Evolutionary conservation across 1,140 invertebrate species (phyloP).

Genomic region (Euborellia annulipes): DNA sequence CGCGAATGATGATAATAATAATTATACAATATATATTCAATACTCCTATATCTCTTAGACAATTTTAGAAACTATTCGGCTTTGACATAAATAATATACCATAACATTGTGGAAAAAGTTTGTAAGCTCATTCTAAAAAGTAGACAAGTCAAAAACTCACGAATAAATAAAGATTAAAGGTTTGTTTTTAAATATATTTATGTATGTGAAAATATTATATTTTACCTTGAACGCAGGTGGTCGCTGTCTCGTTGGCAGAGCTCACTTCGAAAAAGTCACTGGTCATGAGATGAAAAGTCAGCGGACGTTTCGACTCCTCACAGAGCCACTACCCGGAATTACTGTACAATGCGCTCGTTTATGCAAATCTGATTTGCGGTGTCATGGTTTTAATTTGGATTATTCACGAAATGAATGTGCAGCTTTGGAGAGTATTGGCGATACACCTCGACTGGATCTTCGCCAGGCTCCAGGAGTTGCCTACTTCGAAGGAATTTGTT

Average conservation of each 20-base stretch:
- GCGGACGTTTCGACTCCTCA: conserved; percentile 20
- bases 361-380: conserved; percentile 25
- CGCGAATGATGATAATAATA: too few species aligned
- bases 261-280: conserved; percentile 29
- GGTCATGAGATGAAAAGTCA: conserved; percentile 26
- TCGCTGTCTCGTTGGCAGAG: conserved; percentile 20
- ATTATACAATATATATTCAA: too few species aligned
- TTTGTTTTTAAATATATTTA: too few species aligned
- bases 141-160: too few species aligned
- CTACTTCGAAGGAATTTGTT: conserved; percentile 31
- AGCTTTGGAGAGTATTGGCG: conserved; percentile 20
- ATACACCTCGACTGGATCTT: conserved; percentile 22
- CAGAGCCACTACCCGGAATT: conserved; percentile 23
- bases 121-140: too few species aligned
- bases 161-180: too few species aligned
- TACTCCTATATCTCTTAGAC: too few species aligned
- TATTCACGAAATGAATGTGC: conserved; percentile 29
- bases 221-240: conserved; percentile 6
- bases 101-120: too few species aligned
- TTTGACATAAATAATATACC: too few species aligned
- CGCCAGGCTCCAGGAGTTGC: conserved; percentile 25
- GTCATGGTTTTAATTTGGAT: conserved; percentile 29
- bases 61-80: too few species aligned
- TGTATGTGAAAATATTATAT: neutral
- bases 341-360: conserved; percentile 24